phyloP scores from a whole-genome alignment of 2,888 invertebrate genomes.

The Bimastos eiseni region DNA sequence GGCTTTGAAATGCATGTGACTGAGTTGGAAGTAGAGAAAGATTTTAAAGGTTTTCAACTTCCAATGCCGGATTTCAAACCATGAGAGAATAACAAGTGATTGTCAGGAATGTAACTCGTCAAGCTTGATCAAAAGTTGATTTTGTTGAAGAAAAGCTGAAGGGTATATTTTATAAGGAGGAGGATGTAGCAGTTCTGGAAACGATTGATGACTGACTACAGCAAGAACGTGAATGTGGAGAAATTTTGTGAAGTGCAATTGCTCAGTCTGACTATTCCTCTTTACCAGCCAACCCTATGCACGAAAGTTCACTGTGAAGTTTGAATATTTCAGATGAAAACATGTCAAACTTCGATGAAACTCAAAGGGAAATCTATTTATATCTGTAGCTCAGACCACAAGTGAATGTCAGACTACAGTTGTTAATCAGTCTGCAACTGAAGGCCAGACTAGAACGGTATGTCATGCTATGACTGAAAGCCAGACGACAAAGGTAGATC shows the following conservation, averaged over 20 bases:
- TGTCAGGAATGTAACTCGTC: neutral
- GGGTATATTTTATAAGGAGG: too few species aligned
- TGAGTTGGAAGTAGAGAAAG: slow-evolving; percentile 19
- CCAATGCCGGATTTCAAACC: neutral
- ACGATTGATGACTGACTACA: neutral
- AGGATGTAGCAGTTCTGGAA: neutral
- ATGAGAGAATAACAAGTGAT: neutral
- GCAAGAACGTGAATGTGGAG: neutral
- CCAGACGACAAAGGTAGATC: neutral
- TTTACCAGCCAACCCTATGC: neutral
- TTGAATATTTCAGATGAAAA: neutral
- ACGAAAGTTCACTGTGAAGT: neutral
- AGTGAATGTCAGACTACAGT: neutral
- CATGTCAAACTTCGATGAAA: neutral
- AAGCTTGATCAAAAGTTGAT: neutral
- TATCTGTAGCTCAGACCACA: neutral
- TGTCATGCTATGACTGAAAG: neutral
- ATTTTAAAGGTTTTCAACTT: too few species aligned
- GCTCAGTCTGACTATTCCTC: neutral
- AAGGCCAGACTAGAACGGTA: neutral
- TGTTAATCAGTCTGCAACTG: neutral
- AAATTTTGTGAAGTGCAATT: neutral
- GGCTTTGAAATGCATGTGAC: neutral
- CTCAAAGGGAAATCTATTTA: neutral
- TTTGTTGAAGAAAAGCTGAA: too few species aligned